Base-by-base conservation (phyloP, 2,113 vertebrate genomes). In the Sclerurus mexicanus region DNA sequence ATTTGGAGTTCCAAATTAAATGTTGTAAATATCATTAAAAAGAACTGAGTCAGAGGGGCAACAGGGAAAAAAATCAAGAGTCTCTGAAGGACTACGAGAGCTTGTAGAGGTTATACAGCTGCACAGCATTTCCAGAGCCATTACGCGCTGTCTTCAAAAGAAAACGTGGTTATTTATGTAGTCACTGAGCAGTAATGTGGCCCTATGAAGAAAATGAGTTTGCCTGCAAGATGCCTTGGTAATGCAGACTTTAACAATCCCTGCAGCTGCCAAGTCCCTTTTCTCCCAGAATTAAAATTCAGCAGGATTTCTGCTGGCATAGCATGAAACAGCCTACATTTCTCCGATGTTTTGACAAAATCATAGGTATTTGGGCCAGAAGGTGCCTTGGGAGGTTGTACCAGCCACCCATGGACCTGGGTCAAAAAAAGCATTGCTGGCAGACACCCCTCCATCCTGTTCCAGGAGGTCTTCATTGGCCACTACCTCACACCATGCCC, bases 111-210 rank as follows among this genome's bases (percentile, higher is more conserved):
- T 78, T 86, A 50, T 42, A 13, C 8, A 87, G 50, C 59, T 60
- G 33, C 42, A 59, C 58, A 47, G 89, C 71, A 89, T 67, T 60
- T 87, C 55, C n/a, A 58, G 76, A 69, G 59, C 60, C 50, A 25
- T 85, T 95, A 80, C 24, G 59, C 44, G 21, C 9, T 63, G 76
- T 55, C 76, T 92, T 93, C 74, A 37, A 81, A 87, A 90, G 80
- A 82, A 96, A 97, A 95, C 50, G 69, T 27, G 11, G 23, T 62
- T 91, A 85, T 96, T 97, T 97, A 74, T 53, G 50, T 69, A 95
- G 95, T 62, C 76, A 44, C 52, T 85, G 73, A 95, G 84, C 60
- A 72, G 39, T 35, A 88, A 72, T 66, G 49, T 14, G 69, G 62
- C 53, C 40, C 33, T 39, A 66, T 52, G 55, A 89, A 96, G 80